Conservation (phyloP, 2,888 invertebrate species). For the Artemia sp. region DNA sequence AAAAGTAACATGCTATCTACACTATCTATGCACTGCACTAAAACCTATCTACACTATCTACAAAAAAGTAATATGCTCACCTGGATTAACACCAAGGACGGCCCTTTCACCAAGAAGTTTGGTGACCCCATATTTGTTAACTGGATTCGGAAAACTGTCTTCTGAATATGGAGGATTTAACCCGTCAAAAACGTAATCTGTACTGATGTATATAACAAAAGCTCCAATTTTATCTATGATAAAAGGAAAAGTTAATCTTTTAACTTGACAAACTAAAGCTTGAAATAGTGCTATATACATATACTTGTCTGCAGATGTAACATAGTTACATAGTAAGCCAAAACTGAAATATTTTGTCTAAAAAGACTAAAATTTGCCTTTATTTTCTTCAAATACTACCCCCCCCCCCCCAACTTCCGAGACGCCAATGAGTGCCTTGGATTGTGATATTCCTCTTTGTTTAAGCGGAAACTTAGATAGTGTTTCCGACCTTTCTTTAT, state of each 20-base stretch:
- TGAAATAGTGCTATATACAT: neutral
- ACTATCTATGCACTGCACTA: no score
- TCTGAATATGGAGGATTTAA: conserved; percentile 35
- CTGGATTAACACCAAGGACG: conserved; percentile 29
- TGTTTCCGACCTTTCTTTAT: no score
- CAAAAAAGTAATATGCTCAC: conserved; percentile 26
- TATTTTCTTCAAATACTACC: no score
- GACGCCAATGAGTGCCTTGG: no score
- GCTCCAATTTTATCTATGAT: conserved; percentile 29
- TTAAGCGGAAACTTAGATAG: no score
- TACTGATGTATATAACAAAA: conserved; percentile 37
- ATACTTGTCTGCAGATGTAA: conserved; percentile 6
- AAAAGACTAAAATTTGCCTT: no score
- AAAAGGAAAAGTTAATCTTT: neutral
- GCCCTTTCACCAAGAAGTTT: conserved; percentile 36
- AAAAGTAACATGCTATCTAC: no score
- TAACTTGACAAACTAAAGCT: neutral
- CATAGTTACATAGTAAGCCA: neutral
- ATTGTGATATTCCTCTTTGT: no score
- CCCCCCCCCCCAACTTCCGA: no score
- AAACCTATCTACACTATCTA: no score
- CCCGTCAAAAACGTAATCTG: conserved; percentile 41
- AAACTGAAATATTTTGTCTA: no score
- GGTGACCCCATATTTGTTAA: conserved; percentile 37
- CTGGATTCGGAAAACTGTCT: conserved; percentile 33